Evolutionary conservation across 2,888 invertebrate species (phyloP).

Genomic region (Sisyra terminalis): DNA sequence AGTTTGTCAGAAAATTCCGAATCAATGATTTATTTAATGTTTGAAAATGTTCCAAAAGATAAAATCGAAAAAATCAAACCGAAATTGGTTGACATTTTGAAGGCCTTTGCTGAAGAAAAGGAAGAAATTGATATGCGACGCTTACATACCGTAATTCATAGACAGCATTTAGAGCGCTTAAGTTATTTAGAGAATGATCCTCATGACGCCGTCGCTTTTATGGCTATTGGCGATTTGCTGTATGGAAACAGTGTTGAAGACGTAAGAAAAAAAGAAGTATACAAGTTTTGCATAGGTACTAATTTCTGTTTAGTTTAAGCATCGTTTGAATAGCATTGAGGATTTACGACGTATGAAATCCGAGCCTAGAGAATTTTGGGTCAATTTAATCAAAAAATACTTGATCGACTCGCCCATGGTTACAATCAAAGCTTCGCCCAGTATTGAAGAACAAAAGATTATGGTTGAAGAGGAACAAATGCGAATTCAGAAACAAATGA

Average conservation of each 20-base stretch:
- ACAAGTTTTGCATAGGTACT: too few relatives aligned
- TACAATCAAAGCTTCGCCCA: slow-evolving; percentile 48
- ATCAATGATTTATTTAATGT: slow-evolving; percentile 47
- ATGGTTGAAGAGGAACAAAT: slow-evolving; percentile 57
- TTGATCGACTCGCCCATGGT: slow-evolving; percentile 44
- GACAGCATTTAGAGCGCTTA: slow-evolving; percentile 48
- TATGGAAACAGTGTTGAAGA: slow-evolving; percentile 60
- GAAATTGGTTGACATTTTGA: slow-evolving; percentile 32
- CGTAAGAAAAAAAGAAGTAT: too few relatives aligned
- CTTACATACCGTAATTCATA: slow-evolving; percentile 52
- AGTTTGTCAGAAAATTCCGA: slow-evolving; percentile 56
- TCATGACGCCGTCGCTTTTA: slow-evolving; percentile 58
- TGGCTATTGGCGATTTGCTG: slow-evolving; percentile 66
- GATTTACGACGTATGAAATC: slow-evolving; percentile 39
- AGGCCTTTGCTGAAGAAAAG: slow-evolving; percentile 26
- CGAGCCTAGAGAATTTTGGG: slow-evolving; percentile 54
- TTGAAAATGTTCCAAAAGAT: slow-evolving; percentile 56
- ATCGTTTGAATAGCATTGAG: slow-evolving; percentile 49
- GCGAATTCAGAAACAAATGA: slow-evolving; percentile 48
- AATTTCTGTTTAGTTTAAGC: slow-evolving; percentile 35
- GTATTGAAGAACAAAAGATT: slow-evolving; percentile 40
- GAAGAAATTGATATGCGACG: slow-evolving; percentile 57
- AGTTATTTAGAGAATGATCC: slow-evolving; percentile 61
- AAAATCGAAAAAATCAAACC: slow-evolving; percentile 46
- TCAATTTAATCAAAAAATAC: slow-evolving; percentile 46